A percentile compares a stretch with the other conserved stretches of the same genome.
These are phyloP conservation scores for Heliconius hortense DNA, from an alignment of 2,888 invertebrate species.

Conservation along the genomic window DNA sequence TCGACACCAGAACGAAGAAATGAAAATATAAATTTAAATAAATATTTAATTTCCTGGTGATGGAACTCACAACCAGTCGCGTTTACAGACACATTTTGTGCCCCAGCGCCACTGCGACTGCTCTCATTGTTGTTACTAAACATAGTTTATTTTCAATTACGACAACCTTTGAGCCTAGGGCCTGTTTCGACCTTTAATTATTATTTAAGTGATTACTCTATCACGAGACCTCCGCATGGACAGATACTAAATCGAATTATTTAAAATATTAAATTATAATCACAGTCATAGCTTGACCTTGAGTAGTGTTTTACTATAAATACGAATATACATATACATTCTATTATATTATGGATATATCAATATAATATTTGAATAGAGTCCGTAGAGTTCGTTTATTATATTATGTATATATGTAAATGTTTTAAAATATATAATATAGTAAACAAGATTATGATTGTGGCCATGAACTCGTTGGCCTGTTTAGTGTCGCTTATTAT, in stretches of 20 bases:
- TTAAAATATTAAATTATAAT: slow-evolving; percentile 33
- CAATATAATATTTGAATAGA: slow-evolving; percentile 24
- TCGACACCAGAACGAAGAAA: too few relatives aligned
- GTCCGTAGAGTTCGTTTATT: slow-evolving; percentile 52
- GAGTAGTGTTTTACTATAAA: slow-evolving; percentile 47
- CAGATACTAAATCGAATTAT: slow-evolving; percentile 27
- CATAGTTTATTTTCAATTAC: slow-evolving; percentile 4
- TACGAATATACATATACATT: slow-evolving; percentile 50
- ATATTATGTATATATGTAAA: slow-evolving; percentile 8
- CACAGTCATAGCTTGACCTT: slow-evolving; percentile 35
- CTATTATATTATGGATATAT: slow-evolving; percentile 45
- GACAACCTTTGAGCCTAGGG: slow-evolving; percentile 5
- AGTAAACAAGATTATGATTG: slow-evolving; percentile 36
- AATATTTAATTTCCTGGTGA: too few relatives aligned
- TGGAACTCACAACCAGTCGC: too few relatives aligned
- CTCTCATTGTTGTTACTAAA: background rate
- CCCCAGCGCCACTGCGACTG: background rate
- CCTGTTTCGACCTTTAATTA: slow-evolving; percentile 16
- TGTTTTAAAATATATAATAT: slow-evolving; percentile 16
- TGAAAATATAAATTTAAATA: too few relatives aligned
- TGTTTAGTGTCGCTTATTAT: slow-evolving; percentile 57
- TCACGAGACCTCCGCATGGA: slow-evolving; percentile 24
- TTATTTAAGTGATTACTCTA: slow-evolving; percentile 19
- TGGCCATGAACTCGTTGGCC: slow-evolving; percentile 67
- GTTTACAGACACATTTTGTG: too few relatives aligned